phyloP scores from a whole-genome alignment of 1,140 invertebrate genomes.

The Calephelis virginiensis region DNA sequence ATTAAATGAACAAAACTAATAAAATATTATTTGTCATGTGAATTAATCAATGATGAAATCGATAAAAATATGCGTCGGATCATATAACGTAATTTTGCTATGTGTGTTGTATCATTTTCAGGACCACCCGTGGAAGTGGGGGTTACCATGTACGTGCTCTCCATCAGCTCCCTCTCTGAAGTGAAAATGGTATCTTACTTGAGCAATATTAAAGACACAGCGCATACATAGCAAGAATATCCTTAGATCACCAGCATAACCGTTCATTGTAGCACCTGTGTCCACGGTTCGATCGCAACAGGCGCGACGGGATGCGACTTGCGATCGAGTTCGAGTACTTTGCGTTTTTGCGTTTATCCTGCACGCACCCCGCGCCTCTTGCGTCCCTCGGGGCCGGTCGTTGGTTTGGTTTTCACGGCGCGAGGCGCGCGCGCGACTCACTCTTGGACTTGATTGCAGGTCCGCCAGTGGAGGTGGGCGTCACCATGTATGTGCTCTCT shows the following conservation, averaged over 20 bases:
- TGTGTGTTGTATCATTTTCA: slow-evolving; percentile 82
- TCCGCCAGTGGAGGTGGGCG: slow-evolving; percentile 96
- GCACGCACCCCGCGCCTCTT: slow-evolving; percentile 47
- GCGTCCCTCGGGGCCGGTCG: slow-evolving; percentile 63
- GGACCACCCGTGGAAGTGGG: slow-evolving; percentile 97
- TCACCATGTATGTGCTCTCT: slow-evolving; percentile 98
- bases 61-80: slow-evolving; percentile 3
- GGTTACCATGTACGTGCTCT: slow-evolving; percentile 98
- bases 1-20: not conserved
- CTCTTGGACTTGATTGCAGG: slow-evolving; percentile 86
- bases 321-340: slow-evolving; percentile 18
- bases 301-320: slow-evolving; percentile 37
- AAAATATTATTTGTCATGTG: too few relatives aligned
- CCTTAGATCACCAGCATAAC: slow-evolving; percentile 74
- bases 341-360: slow-evolving; percentile 24
- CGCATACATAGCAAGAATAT: slow-evolving; percentile 72
- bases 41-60: not conserved
- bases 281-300: slow-evolving; percentile 72
- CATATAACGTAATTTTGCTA: slow-evolving; percentile 37
- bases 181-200: slow-evolving; percentile 96
- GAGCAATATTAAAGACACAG: slow-evolving; percentile 76
- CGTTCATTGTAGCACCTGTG: slow-evolving; percentile 77
- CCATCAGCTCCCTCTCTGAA: slow-evolving; percentile 99
- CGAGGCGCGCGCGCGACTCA: slow-evolving; percentile 60
- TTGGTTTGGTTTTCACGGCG: slow-evolving; percentile 78